phyloP scores from a whole-genome alignment of 1,140 invertebrate genomes.

The Bicyclus anynana region DNA sequence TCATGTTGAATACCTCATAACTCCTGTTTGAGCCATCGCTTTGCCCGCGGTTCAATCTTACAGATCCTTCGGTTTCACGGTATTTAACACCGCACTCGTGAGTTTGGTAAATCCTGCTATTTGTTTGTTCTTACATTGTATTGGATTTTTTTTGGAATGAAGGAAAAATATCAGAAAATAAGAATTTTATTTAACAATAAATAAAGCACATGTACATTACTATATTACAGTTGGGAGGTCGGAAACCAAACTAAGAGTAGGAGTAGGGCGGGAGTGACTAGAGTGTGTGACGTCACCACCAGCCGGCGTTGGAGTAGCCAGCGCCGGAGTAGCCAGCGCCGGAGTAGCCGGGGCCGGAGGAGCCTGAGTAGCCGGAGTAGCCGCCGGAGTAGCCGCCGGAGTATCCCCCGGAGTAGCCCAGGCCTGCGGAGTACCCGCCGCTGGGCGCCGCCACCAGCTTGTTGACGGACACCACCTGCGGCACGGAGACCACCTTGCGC shows the following conservation, averaged over 20 bases:
- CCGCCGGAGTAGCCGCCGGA: constrained; percentile 13
- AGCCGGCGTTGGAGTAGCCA: constrained; percentile 29
- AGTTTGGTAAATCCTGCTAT: no score
- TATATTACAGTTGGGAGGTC: neutral
- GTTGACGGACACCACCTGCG: constrained; percentile 49
- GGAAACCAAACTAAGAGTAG: neutral
- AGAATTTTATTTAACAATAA: neutral
- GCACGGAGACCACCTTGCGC: constrained; percentile 43
- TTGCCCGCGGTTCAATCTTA: no score
- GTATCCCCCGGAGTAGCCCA: constrained; percentile 15
- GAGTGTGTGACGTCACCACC: constrained; percentile 29
- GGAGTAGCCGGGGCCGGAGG: constrained; percentile 12
- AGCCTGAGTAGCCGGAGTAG: constrained; percentile 12
- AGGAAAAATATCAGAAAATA: neutral
- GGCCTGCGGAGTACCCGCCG: constrained; percentile 20
- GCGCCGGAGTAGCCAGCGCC: constrained; percentile 12
- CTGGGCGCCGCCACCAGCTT: constrained; percentile 39
- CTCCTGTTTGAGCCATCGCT: no score
- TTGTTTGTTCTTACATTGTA: no score
- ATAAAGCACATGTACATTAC: neutral
- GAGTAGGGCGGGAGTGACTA: neutral
- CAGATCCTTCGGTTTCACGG: no score
- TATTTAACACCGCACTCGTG: no score
- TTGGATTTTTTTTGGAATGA: neutral
- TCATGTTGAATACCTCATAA: no score